These are phyloP conservation scores for Borostomias antarcticus DNA, from an alignment of 2,797 vertebrate genomes.

Conservation along the genomic window DNA sequence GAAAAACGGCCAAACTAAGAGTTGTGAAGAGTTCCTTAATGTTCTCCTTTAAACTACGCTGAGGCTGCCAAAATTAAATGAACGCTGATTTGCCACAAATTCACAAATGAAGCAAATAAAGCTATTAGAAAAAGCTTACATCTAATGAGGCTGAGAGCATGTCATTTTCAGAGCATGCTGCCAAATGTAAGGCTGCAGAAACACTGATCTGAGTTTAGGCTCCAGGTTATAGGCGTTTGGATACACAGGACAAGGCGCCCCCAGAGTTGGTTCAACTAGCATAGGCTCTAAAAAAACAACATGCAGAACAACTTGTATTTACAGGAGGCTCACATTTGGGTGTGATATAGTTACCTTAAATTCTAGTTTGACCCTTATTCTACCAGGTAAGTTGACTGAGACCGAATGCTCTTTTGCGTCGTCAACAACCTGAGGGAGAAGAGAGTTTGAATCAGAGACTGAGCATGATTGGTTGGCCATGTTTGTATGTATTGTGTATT, in stretches of 20 bases:
- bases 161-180: background rate
- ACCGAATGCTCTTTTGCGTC: background rate
- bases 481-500: background rate
- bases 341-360: too few species aligned
- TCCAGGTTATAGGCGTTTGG: constrained; percentile 8
- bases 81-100: background rate
- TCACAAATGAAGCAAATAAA: constrained; percentile 18
- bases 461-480: background rate
- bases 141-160: constrained; percentile 19
- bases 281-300: background rate
- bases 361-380: background rate
- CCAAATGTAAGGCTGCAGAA: background rate
- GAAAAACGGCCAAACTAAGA: background rate
- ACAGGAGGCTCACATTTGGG: background rate
- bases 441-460: background rate
- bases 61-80: background rate
- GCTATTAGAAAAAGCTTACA: constrained; percentile 14
- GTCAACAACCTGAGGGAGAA: background rate
- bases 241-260: constrained; percentile 14
- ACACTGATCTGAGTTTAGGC: constrained; percentile 11
- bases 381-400: background rate
- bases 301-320: background rate
- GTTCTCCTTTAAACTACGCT: background rate
- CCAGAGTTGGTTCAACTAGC: constrained; percentile 3
- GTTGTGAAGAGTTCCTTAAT: constrained; percentile 13